A percentile compares a stretch with the other conserved stretches of the same genome.
Evolutionary conservation across 2,888 invertebrate genomes (phyloP).

Genomic region (Synergus laeviventris): DNA sequence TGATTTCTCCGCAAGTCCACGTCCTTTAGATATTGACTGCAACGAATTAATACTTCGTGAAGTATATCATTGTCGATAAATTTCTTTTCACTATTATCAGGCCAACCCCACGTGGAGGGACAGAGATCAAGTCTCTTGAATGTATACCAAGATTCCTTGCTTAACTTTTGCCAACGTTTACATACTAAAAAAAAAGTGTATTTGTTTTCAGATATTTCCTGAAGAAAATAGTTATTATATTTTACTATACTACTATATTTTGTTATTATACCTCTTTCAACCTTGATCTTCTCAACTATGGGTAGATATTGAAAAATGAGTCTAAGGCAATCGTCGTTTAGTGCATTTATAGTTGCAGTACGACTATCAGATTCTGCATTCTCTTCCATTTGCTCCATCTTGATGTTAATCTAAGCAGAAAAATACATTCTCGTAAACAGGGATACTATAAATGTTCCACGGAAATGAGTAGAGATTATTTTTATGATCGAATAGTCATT

Average conservation of each 20-base stretch:
- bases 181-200: background rate
- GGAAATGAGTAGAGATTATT: background rate
- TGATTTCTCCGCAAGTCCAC: constrained; percentile 1
- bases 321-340: constrained; percentile 36
- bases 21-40: constrained; percentile 12
- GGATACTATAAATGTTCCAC: background rate
- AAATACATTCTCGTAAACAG: background rate
- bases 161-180: constrained; percentile 22
- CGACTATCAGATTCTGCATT: background rate
- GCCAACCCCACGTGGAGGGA: constrained; percentile 33
- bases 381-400: background rate
- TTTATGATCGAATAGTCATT: background rate
- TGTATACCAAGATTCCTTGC: constrained; percentile 27
- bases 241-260: background rate
- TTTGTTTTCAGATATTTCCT: background rate
- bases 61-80: constrained; percentile 16
- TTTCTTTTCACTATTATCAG: background rate
- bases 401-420: background rate
- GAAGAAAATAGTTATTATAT: too few relatives aligned
- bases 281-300: constrained; percentile 16
- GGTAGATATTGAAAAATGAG: constrained; percentile 18
- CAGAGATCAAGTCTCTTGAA: constrained; percentile 25
- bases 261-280: constrained; percentile 18
- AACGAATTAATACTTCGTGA: constrained; percentile 13
- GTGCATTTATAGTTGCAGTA: background rate